Base-by-base conservation (phyloP, 1,140 invertebrate species). In the Drosophila pseudoananassae region DNA sequence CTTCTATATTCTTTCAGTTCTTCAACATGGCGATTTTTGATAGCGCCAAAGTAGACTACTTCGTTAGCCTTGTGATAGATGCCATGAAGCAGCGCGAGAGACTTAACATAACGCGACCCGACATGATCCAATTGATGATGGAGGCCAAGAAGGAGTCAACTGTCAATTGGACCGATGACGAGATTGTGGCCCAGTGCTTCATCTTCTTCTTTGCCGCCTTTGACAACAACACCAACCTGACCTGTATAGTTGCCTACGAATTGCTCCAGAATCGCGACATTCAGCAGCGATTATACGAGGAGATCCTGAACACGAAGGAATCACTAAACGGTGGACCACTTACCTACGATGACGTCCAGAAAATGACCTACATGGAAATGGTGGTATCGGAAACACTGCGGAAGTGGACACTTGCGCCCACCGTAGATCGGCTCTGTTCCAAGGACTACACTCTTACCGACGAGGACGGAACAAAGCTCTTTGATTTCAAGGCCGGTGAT, bases 291-390 rank as follows among this genome's bases (percentile, higher is more conserved):
- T 72, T 96, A 3, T 92, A 92, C 33, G 87, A 93, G 33, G 95
- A 96, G 90, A 92, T 95, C 2, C 87, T 93, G 38, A 76, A 89
- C 12, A 64, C 91, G 0, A 50, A 91, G 0, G 73, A 81, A 1
- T 78, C 91, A 4, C 81, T 93, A 14, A 81, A 92, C 23, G 93
- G 92, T 0, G 91, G 92, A 33, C 15, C 43, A 1, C 68, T 93
- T 1, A 91, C 77, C 15, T 94, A 93, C 54, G 91, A 92, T 27
- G 92, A 93, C 14, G 87, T 96, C 0, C 80, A 92, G 31, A 91
- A 92, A 17, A 92, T 96, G 92, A 93, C 93, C 27, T 96, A 95
- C 77, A 76, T 95, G 85, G 95, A 96, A 71, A 94, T 93, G 92
- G 93, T 94, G 2, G 69, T 94, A 0, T 93, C 92, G 61, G 95